Conservation (phyloP, 2,888 invertebrate species). For the Colletes collaris region DNA sequence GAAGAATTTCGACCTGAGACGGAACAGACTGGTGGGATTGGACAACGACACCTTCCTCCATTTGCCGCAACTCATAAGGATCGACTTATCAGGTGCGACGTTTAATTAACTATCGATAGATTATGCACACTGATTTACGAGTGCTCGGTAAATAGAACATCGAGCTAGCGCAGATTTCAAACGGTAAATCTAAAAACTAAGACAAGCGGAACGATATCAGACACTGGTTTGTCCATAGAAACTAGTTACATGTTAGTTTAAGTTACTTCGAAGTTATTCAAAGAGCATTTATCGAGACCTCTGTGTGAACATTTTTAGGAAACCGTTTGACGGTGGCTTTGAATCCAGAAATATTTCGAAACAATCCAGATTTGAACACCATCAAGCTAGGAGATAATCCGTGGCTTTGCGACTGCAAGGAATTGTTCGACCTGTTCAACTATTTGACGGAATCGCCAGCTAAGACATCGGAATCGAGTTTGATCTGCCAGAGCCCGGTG, state of each 20-base stretch:
- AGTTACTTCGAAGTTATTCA: not conserved
- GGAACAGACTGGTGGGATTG: slow-evolving; percentile 86
- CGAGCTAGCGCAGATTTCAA: too few relatives aligned
- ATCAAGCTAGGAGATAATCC: slow-evolving; percentile 89
- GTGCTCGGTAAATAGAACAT: too few relatives aligned
- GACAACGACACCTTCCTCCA: slow-evolving; percentile 87
- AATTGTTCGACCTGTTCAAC: slow-evolving; percentile 86
- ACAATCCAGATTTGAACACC: slow-evolving; percentile 85
- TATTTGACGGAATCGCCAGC: slow-evolving; percentile 85
- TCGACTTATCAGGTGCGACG: slow-evolving; percentile 85
- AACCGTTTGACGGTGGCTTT: slow-evolving; percentile 88
- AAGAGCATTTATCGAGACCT: not conserved
- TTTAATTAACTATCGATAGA: too few relatives aligned
- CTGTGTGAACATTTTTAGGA: slow-evolving; percentile 79
- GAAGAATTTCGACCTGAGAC: slow-evolving; percentile 85
- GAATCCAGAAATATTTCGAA: slow-evolving; percentile 85
- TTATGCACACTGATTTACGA: too few relatives aligned
- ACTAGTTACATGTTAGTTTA: too few relatives aligned
- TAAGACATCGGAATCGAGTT: slow-evolving; percentile 84
- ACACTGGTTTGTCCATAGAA: too few relatives aligned
- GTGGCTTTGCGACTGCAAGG: slow-evolving; percentile 90
- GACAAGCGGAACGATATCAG: too few relatives aligned
- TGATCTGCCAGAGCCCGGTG: slow-evolving; percentile 88
- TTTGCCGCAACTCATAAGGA: slow-evolving; percentile 85
- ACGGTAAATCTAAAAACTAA: too few relatives aligned